Conservation (phyloP, 2,113 vertebrate genomes). For the Cyanoliseus patagonus region DNA sequence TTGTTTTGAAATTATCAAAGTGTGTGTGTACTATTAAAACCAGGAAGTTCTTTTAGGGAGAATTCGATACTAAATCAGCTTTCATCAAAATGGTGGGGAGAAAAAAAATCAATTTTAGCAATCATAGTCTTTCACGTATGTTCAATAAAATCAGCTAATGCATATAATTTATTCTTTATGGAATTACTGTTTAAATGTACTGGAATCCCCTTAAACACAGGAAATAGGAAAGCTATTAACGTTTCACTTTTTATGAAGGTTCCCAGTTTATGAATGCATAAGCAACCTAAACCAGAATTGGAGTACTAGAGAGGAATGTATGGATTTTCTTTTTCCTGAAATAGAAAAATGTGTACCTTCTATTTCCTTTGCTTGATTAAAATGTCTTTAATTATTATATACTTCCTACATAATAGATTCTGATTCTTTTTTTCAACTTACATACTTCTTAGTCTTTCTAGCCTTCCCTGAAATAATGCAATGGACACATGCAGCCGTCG, state of each 20-base stretch:
- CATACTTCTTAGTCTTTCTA: not conserved
- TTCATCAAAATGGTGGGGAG: not conserved
- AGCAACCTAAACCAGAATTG: not conserved
- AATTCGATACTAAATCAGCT: not conserved
- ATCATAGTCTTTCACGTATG: constrained; percentile 8
- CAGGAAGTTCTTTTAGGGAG: not conserved
- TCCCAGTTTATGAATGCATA: not conserved
- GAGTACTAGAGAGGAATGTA: not conserved
- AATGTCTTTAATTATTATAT: not conserved
- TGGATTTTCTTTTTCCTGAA: not conserved
- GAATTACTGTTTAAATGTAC: not conserved
- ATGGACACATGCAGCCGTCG: fast-evolving
- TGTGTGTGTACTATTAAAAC: not conserved
- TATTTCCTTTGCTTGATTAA: not conserved
- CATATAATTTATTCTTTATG: constrained; percentile 14
- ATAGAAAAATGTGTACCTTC: not conserved
- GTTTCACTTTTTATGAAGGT: not conserved
- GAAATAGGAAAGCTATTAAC: not conserved
- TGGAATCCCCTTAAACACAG: not conserved
- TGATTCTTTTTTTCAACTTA: not conserved
- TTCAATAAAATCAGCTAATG: constrained; percentile 22
- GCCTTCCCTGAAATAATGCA: not conserved
- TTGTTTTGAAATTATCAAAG: constrained; percentile 10
- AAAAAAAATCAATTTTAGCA: not conserved
- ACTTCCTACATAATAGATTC: not conserved